These are phyloP conservation scores for Pachycephus smyrnensis DNA, from an alignment of 2,888 invertebrate species.

Conservation along the genomic window DNA sequence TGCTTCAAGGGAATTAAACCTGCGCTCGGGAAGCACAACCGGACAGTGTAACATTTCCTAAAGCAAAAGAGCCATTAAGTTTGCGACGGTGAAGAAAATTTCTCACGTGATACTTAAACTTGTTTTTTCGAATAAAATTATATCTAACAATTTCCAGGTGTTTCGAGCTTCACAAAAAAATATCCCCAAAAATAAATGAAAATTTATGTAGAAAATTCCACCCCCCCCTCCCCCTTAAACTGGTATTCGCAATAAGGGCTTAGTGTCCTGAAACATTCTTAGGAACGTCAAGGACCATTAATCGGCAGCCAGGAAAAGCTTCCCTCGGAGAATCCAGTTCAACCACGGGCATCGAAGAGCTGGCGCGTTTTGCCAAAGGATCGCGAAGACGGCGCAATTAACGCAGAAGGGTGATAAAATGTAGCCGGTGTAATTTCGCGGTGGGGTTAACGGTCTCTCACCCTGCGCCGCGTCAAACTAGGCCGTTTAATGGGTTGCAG, in stretches of 20 bases:
- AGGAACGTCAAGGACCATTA: not conserved
- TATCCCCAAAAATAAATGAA: not conserved
- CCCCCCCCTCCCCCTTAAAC: not conserved
- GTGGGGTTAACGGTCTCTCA: not conserved
- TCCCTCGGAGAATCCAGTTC: not conserved
- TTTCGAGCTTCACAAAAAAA: no score
- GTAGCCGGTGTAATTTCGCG: not conserved
- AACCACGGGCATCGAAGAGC: not conserved
- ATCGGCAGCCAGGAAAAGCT: not conserved
- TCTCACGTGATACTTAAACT: not conserved
- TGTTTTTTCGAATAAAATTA: not conserved
- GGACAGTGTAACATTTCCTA: constrained; percentile 20
- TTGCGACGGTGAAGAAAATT: constrained; percentile 11
- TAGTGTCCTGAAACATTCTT: not conserved
- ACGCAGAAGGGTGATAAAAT: not conserved
- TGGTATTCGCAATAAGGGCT: not conserved
- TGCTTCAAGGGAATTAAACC: constrained; percentile 60
- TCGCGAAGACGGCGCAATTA: not conserved
- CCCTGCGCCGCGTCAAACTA: constrained; percentile 21
- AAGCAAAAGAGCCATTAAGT: constrained; percentile 21
- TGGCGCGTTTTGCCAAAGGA: not conserved
- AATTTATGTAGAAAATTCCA: not conserved
- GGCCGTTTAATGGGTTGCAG: constrained; percentile 31
- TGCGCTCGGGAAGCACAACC: constrained; percentile 12
- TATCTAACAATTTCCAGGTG: not conserved